Conservation (phyloP, 2,888 invertebrate genomes). For the Lissonota sp. region DNA sequence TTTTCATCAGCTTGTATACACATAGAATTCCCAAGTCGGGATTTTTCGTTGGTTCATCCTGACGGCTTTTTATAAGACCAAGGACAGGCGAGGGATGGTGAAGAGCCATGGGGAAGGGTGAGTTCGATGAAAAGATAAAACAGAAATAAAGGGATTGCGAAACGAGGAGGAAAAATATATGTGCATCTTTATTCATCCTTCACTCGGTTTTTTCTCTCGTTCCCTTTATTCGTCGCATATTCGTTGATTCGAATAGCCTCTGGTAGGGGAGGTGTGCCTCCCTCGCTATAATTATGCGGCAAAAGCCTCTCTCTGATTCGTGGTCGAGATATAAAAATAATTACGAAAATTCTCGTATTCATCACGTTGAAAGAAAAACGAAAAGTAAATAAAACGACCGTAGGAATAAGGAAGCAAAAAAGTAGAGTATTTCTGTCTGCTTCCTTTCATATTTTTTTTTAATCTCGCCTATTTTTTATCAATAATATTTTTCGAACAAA, state of each 20-base stretch:
- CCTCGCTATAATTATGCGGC: slow-evolving; percentile 49
- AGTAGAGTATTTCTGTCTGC: too few species aligned
- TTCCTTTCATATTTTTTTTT: too few species aligned
- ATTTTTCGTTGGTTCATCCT: too few species aligned
- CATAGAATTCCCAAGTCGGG: too few species aligned
- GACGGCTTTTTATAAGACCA: neutral
- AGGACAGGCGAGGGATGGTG: neutral
- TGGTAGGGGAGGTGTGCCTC: neutral
- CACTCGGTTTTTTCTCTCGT: slow-evolving; percentile 1
- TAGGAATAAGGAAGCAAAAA: neutral
- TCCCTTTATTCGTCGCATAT: slow-evolving; percentile 47
- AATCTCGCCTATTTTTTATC: neutral
- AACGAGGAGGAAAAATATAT: slow-evolving; percentile 24
- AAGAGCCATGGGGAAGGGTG: neutral
- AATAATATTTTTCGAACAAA: slow-evolving; percentile 3
- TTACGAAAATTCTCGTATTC: slow-evolving; percentile 31
- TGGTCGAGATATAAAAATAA: slow-evolving; percentile 50
- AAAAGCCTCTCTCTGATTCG: slow-evolving; percentile 53
- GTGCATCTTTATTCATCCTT: slow-evolving; percentile 40
- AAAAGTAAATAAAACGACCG: slow-evolving; percentile 3
- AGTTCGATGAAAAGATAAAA: slow-evolving; percentile 29
- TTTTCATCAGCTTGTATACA: too few species aligned
- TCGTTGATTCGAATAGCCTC: slow-evolving; percentile 19
- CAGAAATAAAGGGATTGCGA: slow-evolving; percentile 9
- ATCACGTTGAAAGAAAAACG: neutral